Evolutionary conservation across 1,140 invertebrate species (phyloP), one percentile per base, ranked within the genome.

Genomic region (Rhizoglyphus robini): DNA sequence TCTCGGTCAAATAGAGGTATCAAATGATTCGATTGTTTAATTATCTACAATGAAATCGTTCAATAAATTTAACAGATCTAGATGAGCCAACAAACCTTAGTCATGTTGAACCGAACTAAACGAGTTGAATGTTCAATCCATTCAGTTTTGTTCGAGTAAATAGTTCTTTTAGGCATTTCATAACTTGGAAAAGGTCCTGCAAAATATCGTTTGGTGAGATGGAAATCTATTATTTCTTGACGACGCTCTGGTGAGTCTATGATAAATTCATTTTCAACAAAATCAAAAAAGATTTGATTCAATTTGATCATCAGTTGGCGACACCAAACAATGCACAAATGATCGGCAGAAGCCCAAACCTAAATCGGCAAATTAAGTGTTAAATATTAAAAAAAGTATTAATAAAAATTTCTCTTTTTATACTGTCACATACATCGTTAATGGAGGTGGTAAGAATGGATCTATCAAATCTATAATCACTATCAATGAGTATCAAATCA

Each of bases 301-400:
- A 68, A 46, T 58, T 68, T 68, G 3, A 65, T n/a, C 5, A 68
- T 51, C 25, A 68, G 51, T 34, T 68, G 67, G 20, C 63, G 31
- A 46, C 67, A 68, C 67, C 67, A 68, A 41, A 68, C 64, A 30
- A 68, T 68, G 30, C 67, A 68, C 18, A 59, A 30, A 34, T 68
- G 67, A 48, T 68, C 67, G 25, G 64, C 57, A 20, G 63, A 62
- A 11, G 60, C 23, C 67, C 67, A 68, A 23, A 64, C 63, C 63
- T 64, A 27, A 8, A 3, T 31, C n/a, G n/a, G n/a, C n/a, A n/a
- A n/a, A n/a, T n/a, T n/a, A n/a, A 25, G 13, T 15, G 34, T 25
- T 15, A 57, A 25, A 47, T 11, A 49, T 4, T 29, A 47, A 25
- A 57, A 58, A 18, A 36, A 32, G 23, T 46, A 60, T n/a, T 36